Evolutionary conservation across 2,113 vertebrate species (phyloP).

Genomic region (Mirza zaza): DNA sequence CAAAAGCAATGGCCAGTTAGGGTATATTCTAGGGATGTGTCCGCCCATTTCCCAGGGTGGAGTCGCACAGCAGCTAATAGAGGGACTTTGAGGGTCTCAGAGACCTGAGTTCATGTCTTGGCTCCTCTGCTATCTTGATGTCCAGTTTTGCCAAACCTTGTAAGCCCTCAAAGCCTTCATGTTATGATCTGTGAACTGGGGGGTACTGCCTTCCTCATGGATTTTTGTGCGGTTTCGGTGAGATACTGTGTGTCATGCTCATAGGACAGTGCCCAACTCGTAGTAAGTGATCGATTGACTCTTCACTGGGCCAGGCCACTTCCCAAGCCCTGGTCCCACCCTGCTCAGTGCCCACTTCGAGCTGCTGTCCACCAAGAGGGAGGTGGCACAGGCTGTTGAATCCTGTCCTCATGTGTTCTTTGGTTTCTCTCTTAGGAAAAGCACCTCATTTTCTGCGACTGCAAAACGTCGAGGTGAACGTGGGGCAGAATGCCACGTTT

Average conservation of each 20-base stretch:
- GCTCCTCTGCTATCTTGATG: not conserved
- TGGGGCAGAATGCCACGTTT: conserved; percentile 97
- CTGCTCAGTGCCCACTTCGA: accelerated
- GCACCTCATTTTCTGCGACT: conserved; percentile 97
- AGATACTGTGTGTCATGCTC: accelerated
- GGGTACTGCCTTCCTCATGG: not conserved
- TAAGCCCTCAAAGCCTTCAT: not conserved
- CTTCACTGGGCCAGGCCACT: not conserved
- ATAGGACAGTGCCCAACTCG: not conserved
- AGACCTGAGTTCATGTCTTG: not conserved
- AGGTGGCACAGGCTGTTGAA: not conserved
- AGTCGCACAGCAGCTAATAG: not conserved
- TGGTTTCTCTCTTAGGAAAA: conserved; percentile 89
- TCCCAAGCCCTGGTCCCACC: not conserved
- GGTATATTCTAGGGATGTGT: not conserved
- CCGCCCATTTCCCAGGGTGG: not conserved
- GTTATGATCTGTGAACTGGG: not conserved
- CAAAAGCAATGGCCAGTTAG: not conserved
- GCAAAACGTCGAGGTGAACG: conserved; percentile 98
- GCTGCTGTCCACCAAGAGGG: accelerated
- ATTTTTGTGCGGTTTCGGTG: not conserved
- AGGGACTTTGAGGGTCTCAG: not conserved
- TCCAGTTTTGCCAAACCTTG: not conserved
- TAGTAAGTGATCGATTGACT: not conserved
- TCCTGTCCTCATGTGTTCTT: conserved; percentile 44